These are phyloP conservation scores for Misgurnus mizolepis DNA, from an alignment of 2,113 vertebrate genomes.

Conservation along the genomic window DNA sequence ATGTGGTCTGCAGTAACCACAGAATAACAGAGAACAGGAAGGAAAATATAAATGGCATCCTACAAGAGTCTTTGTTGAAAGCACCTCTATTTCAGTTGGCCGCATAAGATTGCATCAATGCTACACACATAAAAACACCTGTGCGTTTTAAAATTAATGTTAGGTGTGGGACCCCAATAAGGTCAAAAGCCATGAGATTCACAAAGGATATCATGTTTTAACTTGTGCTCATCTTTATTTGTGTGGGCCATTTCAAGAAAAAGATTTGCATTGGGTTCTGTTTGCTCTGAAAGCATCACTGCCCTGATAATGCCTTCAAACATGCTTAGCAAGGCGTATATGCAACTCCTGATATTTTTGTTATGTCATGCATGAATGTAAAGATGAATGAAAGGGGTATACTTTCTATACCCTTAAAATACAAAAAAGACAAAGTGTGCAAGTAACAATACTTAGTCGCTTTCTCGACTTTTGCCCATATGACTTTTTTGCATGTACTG, in stretches of 20 bases:
- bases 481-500: too few relatives aligned
- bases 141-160: background rate
- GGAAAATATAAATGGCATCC: background rate
- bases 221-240: background rate
- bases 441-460: background rate
- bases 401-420: background rate
- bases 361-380: background rate
- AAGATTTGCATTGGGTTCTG: background rate
- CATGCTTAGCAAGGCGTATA: too few relatives aligned
- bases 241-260: background rate
- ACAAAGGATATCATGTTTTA: background rate
- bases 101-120: background rate
- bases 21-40: conserved; percentile 34
- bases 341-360: too few relatives aligned
- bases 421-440: background rate
- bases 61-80: conserved; percentile 12
- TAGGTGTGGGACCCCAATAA: background rate
- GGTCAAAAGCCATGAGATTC: background rate
- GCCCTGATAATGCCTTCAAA: too few relatives aligned
- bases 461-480: background rate
- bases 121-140: conserved; percentile 21
- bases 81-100: background rate
- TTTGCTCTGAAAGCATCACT: too few relatives aligned
- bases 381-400: background rate
- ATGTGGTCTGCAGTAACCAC: conserved; percentile 16